Conservation (phyloP, 2,797 vertebrate genomes). For the Hemibagrus guttatus region DNA sequence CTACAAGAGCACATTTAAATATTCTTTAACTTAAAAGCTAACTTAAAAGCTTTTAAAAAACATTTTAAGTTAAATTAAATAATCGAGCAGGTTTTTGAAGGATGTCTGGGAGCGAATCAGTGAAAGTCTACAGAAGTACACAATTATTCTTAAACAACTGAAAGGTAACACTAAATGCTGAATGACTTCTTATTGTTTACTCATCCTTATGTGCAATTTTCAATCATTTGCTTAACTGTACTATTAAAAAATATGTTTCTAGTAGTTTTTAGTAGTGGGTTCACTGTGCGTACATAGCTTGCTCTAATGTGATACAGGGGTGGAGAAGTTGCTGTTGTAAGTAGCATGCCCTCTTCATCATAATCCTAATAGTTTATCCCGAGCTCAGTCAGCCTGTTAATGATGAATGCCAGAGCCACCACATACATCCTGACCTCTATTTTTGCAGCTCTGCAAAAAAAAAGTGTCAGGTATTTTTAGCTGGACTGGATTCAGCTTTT, state of each 20-base stretch:
- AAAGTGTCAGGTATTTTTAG: slow-evolving; percentile 68
- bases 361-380: slow-evolving; percentile 69
- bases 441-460: slow-evolving; percentile 73
- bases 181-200: background rate
- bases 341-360: slow-evolving; percentile 79
- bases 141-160: background rate
- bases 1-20: background rate
- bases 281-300: background rate
- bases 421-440: slow-evolving; percentile 81
- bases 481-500: slow-evolving; percentile 64
- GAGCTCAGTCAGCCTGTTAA: slow-evolving; percentile 76
- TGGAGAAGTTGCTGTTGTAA: slow-evolving; percentile 70
- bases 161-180: too few relatives aligned
- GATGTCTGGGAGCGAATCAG: background rate
- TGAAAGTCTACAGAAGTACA: background rate
- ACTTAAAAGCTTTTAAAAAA: too few relatives aligned
- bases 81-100: background rate
- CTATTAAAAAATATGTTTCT: too few relatives aligned
- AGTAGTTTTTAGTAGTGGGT: background rate
- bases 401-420: slow-evolving; percentile 81
- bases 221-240: too few relatives aligned
- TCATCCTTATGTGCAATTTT: background rate
- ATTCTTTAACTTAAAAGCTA: background rate
- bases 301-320: slow-evolving; percentile 33
- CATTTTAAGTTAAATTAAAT: too few relatives aligned